Conservation (phyloP, 2,888 invertebrate species). For the Cataglyphis cursor region DNA sequence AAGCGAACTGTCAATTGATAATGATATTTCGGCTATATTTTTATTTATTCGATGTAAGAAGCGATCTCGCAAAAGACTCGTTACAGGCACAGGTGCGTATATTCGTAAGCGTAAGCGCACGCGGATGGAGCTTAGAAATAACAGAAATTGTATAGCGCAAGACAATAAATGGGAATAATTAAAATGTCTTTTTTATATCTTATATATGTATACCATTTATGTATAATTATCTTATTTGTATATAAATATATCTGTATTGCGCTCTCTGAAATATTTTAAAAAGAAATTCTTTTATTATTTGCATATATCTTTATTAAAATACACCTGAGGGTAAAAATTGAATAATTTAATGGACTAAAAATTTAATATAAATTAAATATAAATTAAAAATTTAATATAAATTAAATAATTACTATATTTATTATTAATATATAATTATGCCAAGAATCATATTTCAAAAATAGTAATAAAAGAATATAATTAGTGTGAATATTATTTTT, state of each 20-base stretch:
- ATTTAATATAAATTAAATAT: background rate
- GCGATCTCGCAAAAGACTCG: slow-evolving; percentile 61
- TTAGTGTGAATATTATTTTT: background rate
- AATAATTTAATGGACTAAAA: slow-evolving; percentile 1
- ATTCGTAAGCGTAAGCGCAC: slow-evolving; percentile 25
- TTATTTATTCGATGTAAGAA: slow-evolving; percentile 68
- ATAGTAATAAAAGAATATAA: background rate
- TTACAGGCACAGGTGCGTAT: slow-evolving; percentile 50
- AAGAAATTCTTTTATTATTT: background rate
- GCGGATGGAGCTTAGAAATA: slow-evolving; percentile 62
- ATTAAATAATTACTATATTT: background rate
- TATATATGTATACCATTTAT: background rate
- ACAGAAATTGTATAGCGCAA: slow-evolving; percentile 79
- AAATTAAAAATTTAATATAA: too few relatives aligned
- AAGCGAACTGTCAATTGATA: slow-evolving; percentile 49
- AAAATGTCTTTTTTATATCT: slow-evolving; percentile 53
- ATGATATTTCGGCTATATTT: slow-evolving; percentile 45
- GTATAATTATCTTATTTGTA: background rate
- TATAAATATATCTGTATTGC: slow-evolving; percentile 1
- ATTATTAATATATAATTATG: background rate
- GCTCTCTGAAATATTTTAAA: background rate
- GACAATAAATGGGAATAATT: slow-evolving; percentile 83
- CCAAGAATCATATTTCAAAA: background rate
- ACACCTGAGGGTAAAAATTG: background rate
- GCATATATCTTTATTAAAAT: background rate